Base-by-base conservation (phyloP, 1,140 invertebrate genomes). In the Apis cerana region DNA sequence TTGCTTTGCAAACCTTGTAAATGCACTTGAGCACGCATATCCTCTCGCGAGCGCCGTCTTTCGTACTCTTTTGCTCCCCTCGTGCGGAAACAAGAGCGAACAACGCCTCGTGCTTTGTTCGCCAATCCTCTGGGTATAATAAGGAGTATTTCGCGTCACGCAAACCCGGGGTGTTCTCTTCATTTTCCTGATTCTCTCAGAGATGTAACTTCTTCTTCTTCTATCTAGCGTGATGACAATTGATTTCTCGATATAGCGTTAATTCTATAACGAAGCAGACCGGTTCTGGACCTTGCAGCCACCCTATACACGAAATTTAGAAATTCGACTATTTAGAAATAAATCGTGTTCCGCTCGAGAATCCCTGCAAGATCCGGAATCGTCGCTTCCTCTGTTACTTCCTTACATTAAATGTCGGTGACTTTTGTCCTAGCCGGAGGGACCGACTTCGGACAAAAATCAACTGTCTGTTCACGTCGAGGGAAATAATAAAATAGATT, bases 401-500 rank as follows among this genome's bases (percentile, higher is more conserved):
- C 75, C 62, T 76, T 71, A 54, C 61, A 85, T 88, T 70, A 23
- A 43, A 43, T 43, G 33, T 52, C 23, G 48, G 48, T 54, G 56
- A 76, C n/a, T 69, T 85, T 69, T 64, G 80, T 82, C 61, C 59
- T 68, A 83, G 71, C 56, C 77, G 83, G 48, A n/a, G 33, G 33
- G 48, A 15, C 59, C 65, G 67, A 33, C 54, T 72, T 69, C 59
- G 74, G 76, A 58, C 67, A 76, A 83, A 71, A 71, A 80, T 85
- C 86, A 71, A 65, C 59, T 68, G 74, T 72, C 54, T 82, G 86
- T 83, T 81, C 76, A 82, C 72, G 76, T 82, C 83, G 72, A 80
- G 70, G 84, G 59, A 80, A 65, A 88, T 85, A 65, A 88, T 85
- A 82, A 88, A 84, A 88, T 84, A 85, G 86, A 88, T 88, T 81